Evolutionary conservation across 1,140 invertebrate species (phyloP).

Genomic region (Drosophila lacteicornis): DNA sequence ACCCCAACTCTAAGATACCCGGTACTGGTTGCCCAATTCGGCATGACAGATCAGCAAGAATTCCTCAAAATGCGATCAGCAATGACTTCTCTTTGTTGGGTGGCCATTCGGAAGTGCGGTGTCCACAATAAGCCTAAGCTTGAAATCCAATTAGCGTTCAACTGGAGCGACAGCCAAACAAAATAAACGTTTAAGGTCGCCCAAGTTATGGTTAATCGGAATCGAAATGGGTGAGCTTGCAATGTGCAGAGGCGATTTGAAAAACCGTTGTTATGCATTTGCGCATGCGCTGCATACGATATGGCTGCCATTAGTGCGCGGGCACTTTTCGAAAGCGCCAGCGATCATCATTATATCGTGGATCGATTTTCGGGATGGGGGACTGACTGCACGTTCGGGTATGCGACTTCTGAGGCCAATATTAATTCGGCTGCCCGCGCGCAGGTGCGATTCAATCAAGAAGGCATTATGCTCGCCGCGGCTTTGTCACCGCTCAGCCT

Average conservation of each 20-base stretch:
- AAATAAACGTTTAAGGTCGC: slow-evolving; percentile 61
- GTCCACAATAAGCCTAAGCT: slow-evolving; percentile 42
- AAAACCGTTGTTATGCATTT: slow-evolving; percentile 83
- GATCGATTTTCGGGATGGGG: slow-evolving; percentile 38
- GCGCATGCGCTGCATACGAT: slow-evolving; percentile 77
- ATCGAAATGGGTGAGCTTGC: slow-evolving; percentile 65
- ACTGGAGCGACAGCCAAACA: slow-evolving; percentile 45
- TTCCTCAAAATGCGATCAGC: slow-evolving; percentile 11
- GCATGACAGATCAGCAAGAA: slow-evolving; percentile 17
- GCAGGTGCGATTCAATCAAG: slow-evolving; percentile 76
- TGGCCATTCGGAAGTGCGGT: slow-evolving; percentile 63
- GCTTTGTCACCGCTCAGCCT: slow-evolving; percentile 70
- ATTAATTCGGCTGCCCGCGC: slow-evolving; percentile 70
- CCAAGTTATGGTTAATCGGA: slow-evolving; percentile 22
- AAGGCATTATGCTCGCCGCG: slow-evolving; percentile 71
- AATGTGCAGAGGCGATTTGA: slow-evolving; percentile 55
- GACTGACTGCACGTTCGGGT: slow-evolving; percentile 61
- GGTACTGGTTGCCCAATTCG: not conserved
- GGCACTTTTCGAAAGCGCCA: slow-evolving; percentile 71
- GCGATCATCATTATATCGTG: slow-evolving; percentile 42
- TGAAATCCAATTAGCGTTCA: slow-evolving; percentile 73
- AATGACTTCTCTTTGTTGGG: slow-evolving; percentile 32
- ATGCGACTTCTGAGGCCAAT: slow-evolving; percentile 77
- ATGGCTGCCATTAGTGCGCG: slow-evolving; percentile 52
- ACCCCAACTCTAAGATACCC: not conserved